Evolutionary conservation across 2,888 invertebrate species (phyloP), one percentile per base, ranked within the genome.

Genomic region (Cinara cedri): DNA sequence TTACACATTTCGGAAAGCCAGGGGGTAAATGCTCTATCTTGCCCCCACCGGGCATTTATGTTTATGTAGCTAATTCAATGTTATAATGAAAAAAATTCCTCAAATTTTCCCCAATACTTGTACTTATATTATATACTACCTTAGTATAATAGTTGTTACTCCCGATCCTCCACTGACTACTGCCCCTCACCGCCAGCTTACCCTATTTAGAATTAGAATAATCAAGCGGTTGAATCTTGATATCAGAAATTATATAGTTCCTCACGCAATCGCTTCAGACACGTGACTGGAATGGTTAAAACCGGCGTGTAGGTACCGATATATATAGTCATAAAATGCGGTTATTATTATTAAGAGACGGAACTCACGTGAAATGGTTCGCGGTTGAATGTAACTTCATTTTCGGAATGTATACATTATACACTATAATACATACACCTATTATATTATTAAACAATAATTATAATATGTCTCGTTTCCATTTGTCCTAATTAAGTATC

Each of bases 231-330:
- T 42, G 57, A 57, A 76, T 76, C 76, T 66, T 68, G 76, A 76
- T 76, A 76, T 76, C 76, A 57, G 46, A 76, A 76, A 76, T 76
- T 76, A 76, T 76, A 66, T 26, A 76, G 55, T 76, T 76, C 76
- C 76, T 76, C 76, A 76, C 76, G 76, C 76, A 68, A 76, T 76
- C 55, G 57, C 76, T 51, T 21, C 57, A 68, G 57, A 76, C 76
- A 76, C 76, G 76, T 76, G 76, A 76, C 76, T 68, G 76, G 46
- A 76, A 66, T 76, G 46, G 54, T 66, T 76, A 76, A 44, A 75
- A 68, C 66, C 55, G 51, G 46, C 66, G 57, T 76, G 19, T 66
- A n/a, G n/a, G n/a, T n/a, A 66, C 65, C 55, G 51, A 55, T 55
- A 66, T 76, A 16, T 55, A 55, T 46, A 66, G 76, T 68, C 76